phyloP scores from a whole-genome alignment of 2,113 vertebrate species.

The Macquaria australasica region DNA sequence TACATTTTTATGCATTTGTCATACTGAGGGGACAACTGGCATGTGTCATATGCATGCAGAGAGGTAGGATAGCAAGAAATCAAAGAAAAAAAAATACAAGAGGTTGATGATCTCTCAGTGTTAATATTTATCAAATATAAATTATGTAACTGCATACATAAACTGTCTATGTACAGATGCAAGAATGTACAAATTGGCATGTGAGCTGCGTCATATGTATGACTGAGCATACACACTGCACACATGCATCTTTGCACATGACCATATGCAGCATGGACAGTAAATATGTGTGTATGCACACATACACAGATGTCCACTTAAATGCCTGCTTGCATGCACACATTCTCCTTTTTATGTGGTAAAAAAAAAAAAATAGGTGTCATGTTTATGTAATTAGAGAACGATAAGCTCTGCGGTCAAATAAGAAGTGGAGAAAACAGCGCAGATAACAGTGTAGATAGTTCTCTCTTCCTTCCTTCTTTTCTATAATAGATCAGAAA shows the following conservation, averaged over 20 bases:
- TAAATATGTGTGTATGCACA: constrained; percentile 34
- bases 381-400: neutral
- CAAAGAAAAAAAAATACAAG: neutral
- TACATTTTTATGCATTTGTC: constrained; percentile 3
- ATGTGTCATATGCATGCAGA: constrained; percentile 5
- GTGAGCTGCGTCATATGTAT: constrained; percentile 26
- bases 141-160: neutral
- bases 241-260: constrained; percentile 19
- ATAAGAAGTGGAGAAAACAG: constrained; percentile 1
- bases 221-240: constrained; percentile 34
- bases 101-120: constrained; percentile 14
- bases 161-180: neutral
- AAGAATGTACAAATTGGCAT: constrained; percentile 4
- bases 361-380: neutral
- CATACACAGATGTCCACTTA: constrained; percentile 25
- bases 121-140: constrained; percentile 5
- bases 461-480: neutral
- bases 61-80: neutral
- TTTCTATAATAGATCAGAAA: constrained; percentile 30
- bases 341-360: neutral
- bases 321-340: constrained; percentile 11
- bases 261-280: constrained; percentile 31
- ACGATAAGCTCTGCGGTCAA: neutral
- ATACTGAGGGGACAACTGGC: neutral
- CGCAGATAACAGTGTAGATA: neutral